phyloP scores from a whole-genome alignment of 2,797 vertebrate genomes.

The Schizopygopsis pylzovi region DNA sequence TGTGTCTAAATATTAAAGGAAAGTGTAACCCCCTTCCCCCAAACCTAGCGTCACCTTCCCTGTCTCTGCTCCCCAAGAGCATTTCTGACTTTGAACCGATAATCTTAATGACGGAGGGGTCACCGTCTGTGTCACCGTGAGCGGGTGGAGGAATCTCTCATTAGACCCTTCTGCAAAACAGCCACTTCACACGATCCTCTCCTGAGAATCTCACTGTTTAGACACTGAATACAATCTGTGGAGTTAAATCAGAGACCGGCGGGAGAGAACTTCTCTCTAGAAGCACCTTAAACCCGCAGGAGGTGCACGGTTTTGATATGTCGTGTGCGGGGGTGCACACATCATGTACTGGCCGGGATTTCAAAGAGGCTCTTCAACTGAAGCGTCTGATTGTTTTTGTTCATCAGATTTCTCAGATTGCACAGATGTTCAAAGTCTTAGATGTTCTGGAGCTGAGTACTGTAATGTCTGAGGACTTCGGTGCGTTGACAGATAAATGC shows the following conservation, averaged over 20 bases:
- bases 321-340: not conserved
- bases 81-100: constrained; percentile 24
- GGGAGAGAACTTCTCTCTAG: not conserved
- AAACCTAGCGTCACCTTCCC: constrained; percentile 16
- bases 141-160: constrained; percentile 27
- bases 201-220: constrained; percentile 10
- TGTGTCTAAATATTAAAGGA: constrained; percentile 6
- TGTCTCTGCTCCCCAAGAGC: not conserved
- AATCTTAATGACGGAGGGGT: constrained; percentile 42
- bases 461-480: not conserved
- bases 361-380: not conserved
- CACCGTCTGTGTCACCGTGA: constrained; percentile 30
- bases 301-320: not conserved
- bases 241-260: constrained; percentile 26
- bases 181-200: constrained; percentile 32
- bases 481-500: not conserved
- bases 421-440: not conserved
- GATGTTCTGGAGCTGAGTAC: not conserved
- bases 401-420: constrained; percentile 5
- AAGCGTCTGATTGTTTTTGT: constrained; percentile 22
- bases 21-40: not conserved
- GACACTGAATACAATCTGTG: constrained; percentile 35
- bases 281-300: not conserved
- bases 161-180: constrained; percentile 32
- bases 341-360: constrained; percentile 4